Evolutionary conservation across 37 sponge, comb jelly and placozoan genomes (phyloP).

Genomic region (Mnemiopsis leidyi): DNA sequence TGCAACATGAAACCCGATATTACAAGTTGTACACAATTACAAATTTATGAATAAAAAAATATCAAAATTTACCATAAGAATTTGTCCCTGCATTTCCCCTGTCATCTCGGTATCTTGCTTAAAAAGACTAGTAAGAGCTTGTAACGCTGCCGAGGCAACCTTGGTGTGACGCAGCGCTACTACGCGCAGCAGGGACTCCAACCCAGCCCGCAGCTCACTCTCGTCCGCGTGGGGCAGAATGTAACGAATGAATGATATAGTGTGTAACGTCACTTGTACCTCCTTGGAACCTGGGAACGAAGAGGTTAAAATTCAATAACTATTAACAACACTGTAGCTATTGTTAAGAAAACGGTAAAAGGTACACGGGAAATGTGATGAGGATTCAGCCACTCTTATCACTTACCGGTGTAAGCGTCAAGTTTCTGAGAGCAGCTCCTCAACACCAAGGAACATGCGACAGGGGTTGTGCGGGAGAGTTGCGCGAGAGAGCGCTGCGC

Average conservation of each 20-base stretch:
- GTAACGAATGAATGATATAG: conserved; percentile 47
- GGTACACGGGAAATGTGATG: too few relatives aligned
- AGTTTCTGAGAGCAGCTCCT: background rate
- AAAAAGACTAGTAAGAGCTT: conserved; percentile 9
- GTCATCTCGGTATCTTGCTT: background rate
- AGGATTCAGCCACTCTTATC: too few relatives aligned
- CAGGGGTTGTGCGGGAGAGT: background rate
- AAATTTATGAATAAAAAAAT: too few relatives aligned
- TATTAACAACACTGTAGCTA: too few relatives aligned
- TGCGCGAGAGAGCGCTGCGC: conserved; percentile 12
- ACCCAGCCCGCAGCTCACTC: background rate
- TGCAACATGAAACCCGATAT: too few relatives aligned
- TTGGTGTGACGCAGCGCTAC: conserved; percentile 18
- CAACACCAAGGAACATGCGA: background rate
- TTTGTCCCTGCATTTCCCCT: conserved; percentile 45
- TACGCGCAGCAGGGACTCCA: conserved; percentile 13
- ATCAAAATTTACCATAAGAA: conserved; percentile 5
- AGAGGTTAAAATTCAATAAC: too few relatives aligned
- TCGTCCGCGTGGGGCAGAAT: background rate
- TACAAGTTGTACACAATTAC: too few relatives aligned
- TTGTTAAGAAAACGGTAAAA: too few relatives aligned
- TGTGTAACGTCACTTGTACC: conserved; percentile 50
- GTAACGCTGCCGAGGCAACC: conserved; percentile 16
- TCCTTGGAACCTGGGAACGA: conserved; percentile 32
- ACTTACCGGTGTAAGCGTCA: conserved; percentile 24